Evolutionary conservation across 1,140 invertebrate genomes (phyloP).

Genomic region (Ips nitidus): DNA sequence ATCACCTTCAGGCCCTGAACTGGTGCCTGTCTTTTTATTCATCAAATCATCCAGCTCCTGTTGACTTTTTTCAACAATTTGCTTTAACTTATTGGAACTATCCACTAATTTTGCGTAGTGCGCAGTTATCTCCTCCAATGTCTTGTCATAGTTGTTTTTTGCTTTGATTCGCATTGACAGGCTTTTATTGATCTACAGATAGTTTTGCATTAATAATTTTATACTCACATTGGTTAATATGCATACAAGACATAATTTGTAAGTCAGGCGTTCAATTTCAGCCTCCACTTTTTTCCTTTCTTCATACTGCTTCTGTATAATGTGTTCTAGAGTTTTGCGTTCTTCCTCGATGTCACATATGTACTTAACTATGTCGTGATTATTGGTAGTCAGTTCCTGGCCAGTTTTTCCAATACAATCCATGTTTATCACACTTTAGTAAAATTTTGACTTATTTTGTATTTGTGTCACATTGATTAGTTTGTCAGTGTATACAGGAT

Average conservation of each 20-base stretch:
- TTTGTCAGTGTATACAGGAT: too few relatives aligned
- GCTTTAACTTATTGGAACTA: conserved; percentile 35
- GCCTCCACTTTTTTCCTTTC: conserved; percentile 40
- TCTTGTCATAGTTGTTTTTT: conserved; percentile 41
- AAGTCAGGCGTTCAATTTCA: conserved; percentile 43
- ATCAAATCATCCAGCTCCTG: conserved; percentile 40
- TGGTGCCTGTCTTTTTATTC: conserved; percentile 45
- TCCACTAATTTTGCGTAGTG: conserved; percentile 39
- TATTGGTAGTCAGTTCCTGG: conserved; percentile 38
- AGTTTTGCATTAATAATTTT: not conserved
- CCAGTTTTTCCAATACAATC: conserved; percentile 36
- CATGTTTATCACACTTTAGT: not conserved
- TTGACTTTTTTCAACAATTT: conserved; percentile 31
- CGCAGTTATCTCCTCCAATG: conserved; percentile 41
- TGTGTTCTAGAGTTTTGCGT: conserved; percentile 37
- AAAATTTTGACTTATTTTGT: too few relatives aligned
- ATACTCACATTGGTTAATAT: not conserved
- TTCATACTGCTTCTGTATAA: conserved; percentile 43
- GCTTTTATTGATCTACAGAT: conserved; percentile 43
- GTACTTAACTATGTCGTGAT: conserved; percentile 42
- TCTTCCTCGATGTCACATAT: conserved; percentile 40
- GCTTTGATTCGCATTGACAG: conserved; percentile 41
- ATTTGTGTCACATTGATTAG: too few relatives aligned
- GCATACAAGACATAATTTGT: conserved; percentile 43
- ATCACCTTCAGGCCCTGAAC: conserved; percentile 8